phyloP scores from a whole-genome alignment of 1,140 invertebrate genomes.

The Monomorium pharaonis region DNA sequence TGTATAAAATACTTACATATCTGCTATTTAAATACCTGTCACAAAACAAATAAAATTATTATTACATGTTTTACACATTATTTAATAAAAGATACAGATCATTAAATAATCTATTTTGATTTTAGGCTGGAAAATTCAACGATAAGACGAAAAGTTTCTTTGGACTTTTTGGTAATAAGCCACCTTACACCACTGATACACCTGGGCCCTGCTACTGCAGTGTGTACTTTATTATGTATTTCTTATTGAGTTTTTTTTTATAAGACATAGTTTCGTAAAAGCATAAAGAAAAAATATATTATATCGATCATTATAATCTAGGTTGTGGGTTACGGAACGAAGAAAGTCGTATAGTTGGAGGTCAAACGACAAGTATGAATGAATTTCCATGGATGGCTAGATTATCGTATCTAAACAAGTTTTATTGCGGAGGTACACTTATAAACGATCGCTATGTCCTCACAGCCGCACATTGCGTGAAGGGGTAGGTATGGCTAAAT shows the following conservation, averaged over 20 bases:
- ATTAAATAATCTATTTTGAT: conserved; percentile 5
- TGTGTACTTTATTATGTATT: conserved; percentile 67
- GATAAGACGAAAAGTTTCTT: conserved; percentile 79
- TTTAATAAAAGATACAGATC: neutral
- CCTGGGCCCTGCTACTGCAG: conserved; percentile 79
- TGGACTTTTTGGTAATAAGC: conserved; percentile 80
- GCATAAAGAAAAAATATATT: neutral
- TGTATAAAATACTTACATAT: neutral
- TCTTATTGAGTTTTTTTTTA: neutral
- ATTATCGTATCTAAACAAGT: conserved; percentile 92
- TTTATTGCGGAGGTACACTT: conserved; percentile 94
- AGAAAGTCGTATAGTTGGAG: conserved; percentile 91
- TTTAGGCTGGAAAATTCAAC: conserved; percentile 54
- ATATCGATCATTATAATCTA: conserved; percentile 76
- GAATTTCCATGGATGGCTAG: conserved; percentile 94
- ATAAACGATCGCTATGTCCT: conserved; percentile 93
- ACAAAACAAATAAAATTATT: neutral
- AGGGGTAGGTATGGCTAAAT: conserved; percentile 87
- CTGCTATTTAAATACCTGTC: neutral
- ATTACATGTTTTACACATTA: neutral
- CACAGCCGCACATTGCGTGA: conserved; percentile 93
- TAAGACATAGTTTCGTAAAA: neutral
- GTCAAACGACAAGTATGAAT: conserved; percentile 88
- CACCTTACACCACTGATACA: conserved; percentile 62
- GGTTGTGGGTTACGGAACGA: conserved; percentile 93